Base-by-base conservation (phyloP, 53 echinoderm and acorn worm species). In the Arbacia lixula region DNA sequence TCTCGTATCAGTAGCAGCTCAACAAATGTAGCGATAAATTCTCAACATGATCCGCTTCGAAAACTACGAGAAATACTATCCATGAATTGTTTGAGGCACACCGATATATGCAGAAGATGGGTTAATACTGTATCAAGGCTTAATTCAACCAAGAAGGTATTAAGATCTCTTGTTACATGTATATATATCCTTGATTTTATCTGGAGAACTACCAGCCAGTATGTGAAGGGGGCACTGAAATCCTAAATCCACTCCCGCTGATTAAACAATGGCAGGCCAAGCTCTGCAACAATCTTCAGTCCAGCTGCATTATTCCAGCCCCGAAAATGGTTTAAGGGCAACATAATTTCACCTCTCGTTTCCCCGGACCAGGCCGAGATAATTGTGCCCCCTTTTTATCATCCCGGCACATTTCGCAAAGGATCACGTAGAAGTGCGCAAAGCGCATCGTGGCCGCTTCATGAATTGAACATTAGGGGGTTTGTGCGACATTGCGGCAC, bases 401-500 rank as follows among this genome's bases (percentile, higher is more conserved):
- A 54, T 24, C 6, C 77, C 30, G 21, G 31, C 36, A 58, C 60
- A 12, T 27, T 5, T 11, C 4, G 39, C 56, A 77, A 57, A 77
- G 77, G 74, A 74, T 74, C 77, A 77, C 37, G 58, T 57, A 77
- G 11, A 30, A 21, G 20, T 25, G 37, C 37, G 58, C 57, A 77
- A 36, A 38, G 58, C 58, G 57, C 57, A 39, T 57, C 37, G 55
- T 38, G 58, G 46, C 14, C 56, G 77, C 22, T 38, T 77, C 77
- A 77, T 77, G 77, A 77, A 77, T 77, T 77, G 77, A 77, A 77
- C 77, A 77, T 77, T 77, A 77, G 77, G 28, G 77, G 58, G 58
- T 36, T 77, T 56, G 58, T 25, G 77, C 77, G 77, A 77, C 77
- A 77, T 39, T 35, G 57, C 77, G 77, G 77, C 77, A 77, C 77